phyloP scores from a whole-genome alignment of 30 jellyfish, hydroid and myxozoan species.

The Aurelia sp. region DNA sequence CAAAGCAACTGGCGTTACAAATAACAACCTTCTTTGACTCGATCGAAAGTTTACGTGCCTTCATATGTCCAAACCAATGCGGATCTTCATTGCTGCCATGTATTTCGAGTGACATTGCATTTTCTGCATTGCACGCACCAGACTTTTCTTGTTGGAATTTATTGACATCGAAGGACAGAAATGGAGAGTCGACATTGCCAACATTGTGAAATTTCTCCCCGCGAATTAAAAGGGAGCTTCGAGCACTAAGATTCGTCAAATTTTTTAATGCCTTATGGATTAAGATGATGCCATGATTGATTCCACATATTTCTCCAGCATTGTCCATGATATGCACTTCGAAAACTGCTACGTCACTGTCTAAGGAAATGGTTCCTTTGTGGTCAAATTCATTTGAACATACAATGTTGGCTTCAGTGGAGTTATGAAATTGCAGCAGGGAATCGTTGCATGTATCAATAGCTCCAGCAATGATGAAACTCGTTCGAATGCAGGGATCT shows the following conservation, averaged over 20 bases:
- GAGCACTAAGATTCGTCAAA: background rate
- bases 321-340: background rate
- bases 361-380: background rate
- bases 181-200: background rate
- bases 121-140: background rate
- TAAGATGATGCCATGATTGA: background rate
- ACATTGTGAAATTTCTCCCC: background rate
- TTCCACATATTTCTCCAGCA: background rate
- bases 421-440: background rate
- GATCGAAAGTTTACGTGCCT: background rate
- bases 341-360: background rate
- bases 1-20: background rate
- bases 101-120: background rate
- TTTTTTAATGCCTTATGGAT: background rate
- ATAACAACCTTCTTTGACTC: background rate
- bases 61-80: slow-evolving; percentile 1
- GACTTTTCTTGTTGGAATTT: background rate
- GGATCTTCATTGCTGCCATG: background rate
- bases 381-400: background rate
- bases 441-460: background rate
- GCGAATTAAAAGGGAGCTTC: background rate
- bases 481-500: background rate
- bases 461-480: background rate
- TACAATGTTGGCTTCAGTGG: background rate
- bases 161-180: background rate